Percentiles rank a stretch among this genome's conserved stretches.
phyloP scores from a whole-genome alignment of 2,113 vertebrate species.

The Sarotherodon lohbergeri region DNA sequence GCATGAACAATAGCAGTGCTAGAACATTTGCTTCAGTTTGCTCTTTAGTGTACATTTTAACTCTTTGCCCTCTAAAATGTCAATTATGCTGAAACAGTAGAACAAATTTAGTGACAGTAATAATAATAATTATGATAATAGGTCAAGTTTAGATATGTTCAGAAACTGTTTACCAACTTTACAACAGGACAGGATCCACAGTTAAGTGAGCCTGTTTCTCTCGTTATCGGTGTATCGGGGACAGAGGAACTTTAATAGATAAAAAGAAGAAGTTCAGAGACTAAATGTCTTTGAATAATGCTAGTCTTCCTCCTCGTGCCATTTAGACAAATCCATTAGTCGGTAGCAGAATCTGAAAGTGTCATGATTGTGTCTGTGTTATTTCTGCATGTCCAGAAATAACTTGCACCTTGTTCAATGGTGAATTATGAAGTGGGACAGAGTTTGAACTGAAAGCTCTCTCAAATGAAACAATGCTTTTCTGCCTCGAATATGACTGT shows the following conservation, averaged over 20 bases:
- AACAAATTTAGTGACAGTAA: not conserved
- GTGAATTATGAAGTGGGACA: constrained; percentile 53
- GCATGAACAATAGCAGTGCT: not conserved
- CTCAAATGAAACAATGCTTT: constrained; percentile 30
- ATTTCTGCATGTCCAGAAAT: constrained; percentile 48
- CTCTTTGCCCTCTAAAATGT: not conserved
- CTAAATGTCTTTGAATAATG: constrained; percentile 8
- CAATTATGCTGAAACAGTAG: not conserved
- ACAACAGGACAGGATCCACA: not conserved
- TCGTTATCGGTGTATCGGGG: not conserved
- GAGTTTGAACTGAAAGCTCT: constrained; percentile 23
- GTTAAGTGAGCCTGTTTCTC: not conserved
- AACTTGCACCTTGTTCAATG: constrained; percentile 28
- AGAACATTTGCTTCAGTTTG: not conserved
- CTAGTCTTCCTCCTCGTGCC: not conserved
- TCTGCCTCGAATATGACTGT: constrained; percentile 22
- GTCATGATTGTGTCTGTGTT: constrained; percentile 14
- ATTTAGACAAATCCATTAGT: constrained; percentile 33
- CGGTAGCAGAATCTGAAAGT: constrained; percentile 15
- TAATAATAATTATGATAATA: not conserved
- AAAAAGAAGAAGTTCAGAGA: not conserved
- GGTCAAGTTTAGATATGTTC: not conserved
- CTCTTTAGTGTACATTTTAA: not conserved
- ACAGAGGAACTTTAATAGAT: not conserved
- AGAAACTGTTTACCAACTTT: not conserved